These are phyloP conservation scores for Neodontobutis hainanensis DNA, from an alignment of 2,113 vertebrate genomes.

Conservation along the genomic window DNA sequence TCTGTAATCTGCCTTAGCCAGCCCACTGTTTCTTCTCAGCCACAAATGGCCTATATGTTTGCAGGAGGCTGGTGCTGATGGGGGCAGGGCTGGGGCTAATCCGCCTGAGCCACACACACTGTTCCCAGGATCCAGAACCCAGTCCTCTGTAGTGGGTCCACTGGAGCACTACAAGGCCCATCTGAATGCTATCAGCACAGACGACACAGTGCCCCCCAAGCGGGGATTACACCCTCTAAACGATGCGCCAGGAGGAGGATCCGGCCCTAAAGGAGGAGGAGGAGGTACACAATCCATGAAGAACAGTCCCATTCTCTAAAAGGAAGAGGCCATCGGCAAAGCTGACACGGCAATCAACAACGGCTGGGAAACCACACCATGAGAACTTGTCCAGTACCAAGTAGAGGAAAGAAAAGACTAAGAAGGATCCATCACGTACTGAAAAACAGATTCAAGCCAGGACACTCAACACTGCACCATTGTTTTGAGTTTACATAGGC, in stretches of 20 bases:
- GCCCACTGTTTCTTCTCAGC: constrained; percentile 53
- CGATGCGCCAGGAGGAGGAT: constrained; percentile 66
- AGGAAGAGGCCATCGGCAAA: constrained; percentile 66
- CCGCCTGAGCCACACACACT: constrained; percentile 52
- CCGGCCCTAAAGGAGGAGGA: constrained; percentile 56
- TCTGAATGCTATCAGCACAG: constrained; percentile 79
- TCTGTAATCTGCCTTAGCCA: constrained; percentile 73
- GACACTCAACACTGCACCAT: constrained; percentile 60
- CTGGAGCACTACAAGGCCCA: constrained; percentile 67
- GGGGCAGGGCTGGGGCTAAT: constrained; percentile 67
- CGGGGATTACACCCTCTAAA: constrained; percentile 76
- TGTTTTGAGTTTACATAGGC: constrained; percentile 57
- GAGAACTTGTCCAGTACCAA: constrained; percentile 39
- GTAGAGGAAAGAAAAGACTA: constrained; percentile 29
- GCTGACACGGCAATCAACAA: constrained; percentile 61
- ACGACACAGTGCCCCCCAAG: constrained; percentile 75
- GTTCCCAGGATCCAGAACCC: constrained; percentile 54
- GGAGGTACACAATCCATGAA: constrained; percentile 59
- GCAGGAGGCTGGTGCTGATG: constrained; percentile 51
- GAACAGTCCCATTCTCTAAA: constrained; percentile 59
- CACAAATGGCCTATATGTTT: constrained; percentile 54
- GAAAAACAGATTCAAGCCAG: constrained; percentile 55
- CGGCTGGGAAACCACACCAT: constrained; percentile 59
- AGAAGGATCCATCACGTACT: constrained; percentile 56
- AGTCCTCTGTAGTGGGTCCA: constrained; percentile 71